Evolutionary conservation across 2,113 vertebrate species (phyloP), one percentile per base, ranked within the genome.

Genomic region (Hippopotamus amphibius): DNA sequence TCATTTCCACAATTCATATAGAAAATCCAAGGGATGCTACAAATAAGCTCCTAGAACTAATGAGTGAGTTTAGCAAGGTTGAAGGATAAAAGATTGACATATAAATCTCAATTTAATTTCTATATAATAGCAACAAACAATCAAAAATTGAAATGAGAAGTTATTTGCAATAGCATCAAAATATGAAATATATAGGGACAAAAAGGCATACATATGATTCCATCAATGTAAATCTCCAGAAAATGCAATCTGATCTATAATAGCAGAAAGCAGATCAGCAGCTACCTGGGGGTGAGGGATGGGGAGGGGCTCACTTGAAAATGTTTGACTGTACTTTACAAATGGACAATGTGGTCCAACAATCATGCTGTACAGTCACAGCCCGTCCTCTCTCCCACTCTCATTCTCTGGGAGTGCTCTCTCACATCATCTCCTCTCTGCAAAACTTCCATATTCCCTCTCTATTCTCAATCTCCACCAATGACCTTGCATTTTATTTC

Each of bases 21-120:
- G 71, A 77, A 90, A 97, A 95, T 76, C n/a, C 76, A 88, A 11
- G 68, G 77, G 5, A 84, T 68, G 93, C 65, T 85, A 95, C 46
- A 95, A 88, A 65, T 66, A 96, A 93, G 57, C 81, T 90, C 43
- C 24, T 85, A 83, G 53, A 92, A 48, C 19, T 68, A 79, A 93
- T 46, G 37, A 80, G 41, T 57, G 48, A 91, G 26, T 93, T 90
- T 84, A 93, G 13, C 41, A 72, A 68, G 28, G 41, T 83, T 61
- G 65, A 74, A 94, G 61, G 46, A n/a, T 87, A n/a, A 11, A 69
- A 85, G 37, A 50, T 28, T 48, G 90, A 41, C 15, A 61, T 72
- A 71, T 53, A 48, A 74, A 37, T n/a, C 72, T 87, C 37, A 87
- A 84, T 48, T 97, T 94, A 87, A 81, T 82, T 90, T 90, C 24